phyloP scores from a whole-genome alignment of 2,797 vertebrate species.

The Falco concolor region DNA sequence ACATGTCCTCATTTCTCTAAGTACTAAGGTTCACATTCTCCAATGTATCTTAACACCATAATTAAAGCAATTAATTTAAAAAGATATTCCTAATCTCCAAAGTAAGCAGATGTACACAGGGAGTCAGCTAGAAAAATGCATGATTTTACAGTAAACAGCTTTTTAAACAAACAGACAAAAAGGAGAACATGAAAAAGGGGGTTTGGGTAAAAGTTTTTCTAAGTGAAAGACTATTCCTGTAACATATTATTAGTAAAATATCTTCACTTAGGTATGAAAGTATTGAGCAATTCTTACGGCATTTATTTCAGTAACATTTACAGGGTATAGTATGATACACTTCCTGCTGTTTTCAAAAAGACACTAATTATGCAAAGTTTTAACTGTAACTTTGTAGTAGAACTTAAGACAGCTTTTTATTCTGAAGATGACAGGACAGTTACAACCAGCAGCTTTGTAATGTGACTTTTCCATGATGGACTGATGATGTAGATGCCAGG shows the following conservation, averaged over 20 bases:
- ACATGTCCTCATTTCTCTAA: background rate
- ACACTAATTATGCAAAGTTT: background rate
- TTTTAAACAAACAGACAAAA: background rate
- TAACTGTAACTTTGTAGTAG: background rate
- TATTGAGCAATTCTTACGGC: background rate
- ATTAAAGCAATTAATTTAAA: background rate
- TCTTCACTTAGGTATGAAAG: background rate
- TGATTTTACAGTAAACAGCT: background rate
- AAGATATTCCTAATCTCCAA: background rate
- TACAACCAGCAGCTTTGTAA: background rate
- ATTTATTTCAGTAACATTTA: background rate
- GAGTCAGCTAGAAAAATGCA: background rate
- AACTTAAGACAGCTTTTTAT: background rate
- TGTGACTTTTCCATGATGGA: background rate
- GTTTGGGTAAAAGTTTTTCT: background rate
- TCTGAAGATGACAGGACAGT: background rate
- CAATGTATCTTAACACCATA: background rate
- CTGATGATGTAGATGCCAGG: accelerated
- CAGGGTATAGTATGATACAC: background rate
- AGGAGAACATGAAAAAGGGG: background rate
- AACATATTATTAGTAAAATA: background rate
- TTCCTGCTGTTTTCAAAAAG: background rate
- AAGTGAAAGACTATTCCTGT: background rate
- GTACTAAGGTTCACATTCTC: background rate
- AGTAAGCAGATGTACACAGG: background rate